Base-by-base conservation (phyloP, 2,113 vertebrate species). In the Strix aluco region DNA sequence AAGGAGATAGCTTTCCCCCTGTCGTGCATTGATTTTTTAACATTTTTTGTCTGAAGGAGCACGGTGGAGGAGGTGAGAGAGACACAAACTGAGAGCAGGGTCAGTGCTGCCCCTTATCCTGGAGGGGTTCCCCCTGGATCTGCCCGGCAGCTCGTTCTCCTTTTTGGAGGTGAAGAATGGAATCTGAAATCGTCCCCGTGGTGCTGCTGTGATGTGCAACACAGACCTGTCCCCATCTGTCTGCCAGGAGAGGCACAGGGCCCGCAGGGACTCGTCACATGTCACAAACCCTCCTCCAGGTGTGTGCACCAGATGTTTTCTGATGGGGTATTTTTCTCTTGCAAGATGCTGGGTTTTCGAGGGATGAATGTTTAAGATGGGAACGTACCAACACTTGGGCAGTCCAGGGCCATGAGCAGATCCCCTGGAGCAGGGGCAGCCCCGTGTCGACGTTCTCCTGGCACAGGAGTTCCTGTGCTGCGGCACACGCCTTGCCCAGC, bases 161-260 rank as follows among this genome's bases (percentile, higher is more conserved):
- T 59, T 6, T 40, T 20, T 1, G 1, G 40, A 25, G 27, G 25
- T 3, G 7, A 70, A 70, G 61, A n/a, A 15, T 6, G 6, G 42
- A 23, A 1, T 17, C 22, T 20, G 7, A 34, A 42, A 2, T 1
- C 1, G 2, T 22, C 26, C 32, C 2, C 0, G 8, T 15, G 16
- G 20, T 15, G 66, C 52, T 52, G 59, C 65, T 26, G 57, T 14
- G 81, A 15, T 12, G 20, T 4, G 44, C 49, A 10, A 3, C 32
- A 4, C 3, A 1, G 5, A 3, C 23, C 79, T 40, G 82, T 25
- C 15, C 27, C 38, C 1, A 2, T 38, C 11, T 26, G 77, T 10
- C 46, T 38, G 36, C 42, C 30, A 2, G 62, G 15, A 70, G 63
- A 46, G n/a, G 49, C 49, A 4, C 5, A 5, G 42, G 42, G 36